phyloP scores from a whole-genome alignment of 2,113 vertebrate genomes.

The Beaufortia kweichowensis region DNA sequence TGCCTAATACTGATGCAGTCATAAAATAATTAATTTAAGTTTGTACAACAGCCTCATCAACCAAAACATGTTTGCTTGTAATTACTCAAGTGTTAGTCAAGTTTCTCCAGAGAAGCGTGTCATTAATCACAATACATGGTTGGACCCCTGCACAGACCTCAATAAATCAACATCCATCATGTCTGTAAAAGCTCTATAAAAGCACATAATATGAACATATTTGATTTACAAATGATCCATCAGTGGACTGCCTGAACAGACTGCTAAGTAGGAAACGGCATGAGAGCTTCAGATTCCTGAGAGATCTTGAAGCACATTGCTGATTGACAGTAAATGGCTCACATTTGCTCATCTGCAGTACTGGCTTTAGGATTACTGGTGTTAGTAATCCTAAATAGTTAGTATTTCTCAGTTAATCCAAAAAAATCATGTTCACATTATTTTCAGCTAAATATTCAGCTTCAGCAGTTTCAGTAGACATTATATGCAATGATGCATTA shows the following conservation, averaged over 20 bases:
- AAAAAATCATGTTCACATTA: neutral
- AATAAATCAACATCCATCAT: conserved; percentile 3
- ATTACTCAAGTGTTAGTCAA: neutral
- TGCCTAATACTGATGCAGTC: neutral
- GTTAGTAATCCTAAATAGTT: neutral
- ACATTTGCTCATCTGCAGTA: conserved; percentile 5
- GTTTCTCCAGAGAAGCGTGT: neutral
- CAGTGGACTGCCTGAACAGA: neutral
- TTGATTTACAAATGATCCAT: conserved; percentile 3
- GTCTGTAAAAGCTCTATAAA: neutral
- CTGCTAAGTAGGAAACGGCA: neutral
- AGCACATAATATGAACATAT: neutral
- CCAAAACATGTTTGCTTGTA: neutral
- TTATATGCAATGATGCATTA: neutral
- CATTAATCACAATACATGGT: conserved; percentile 6
- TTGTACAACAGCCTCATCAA: neutral
- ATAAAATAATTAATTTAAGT: neutral
- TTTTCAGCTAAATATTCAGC: neutral
- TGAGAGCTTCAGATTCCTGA: neutral
- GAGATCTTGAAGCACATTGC: neutral
- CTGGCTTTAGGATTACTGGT: neutral
- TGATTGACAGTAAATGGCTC: neutral
- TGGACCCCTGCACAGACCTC: neutral
- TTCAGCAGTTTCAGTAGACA: neutral
- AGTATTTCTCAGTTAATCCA: neutral